Evolutionary conservation across 2,797 vertebrate genomes (phyloP), one percentile per base, ranked within the genome.

Genomic region (Muscicapa comitata): DNA sequence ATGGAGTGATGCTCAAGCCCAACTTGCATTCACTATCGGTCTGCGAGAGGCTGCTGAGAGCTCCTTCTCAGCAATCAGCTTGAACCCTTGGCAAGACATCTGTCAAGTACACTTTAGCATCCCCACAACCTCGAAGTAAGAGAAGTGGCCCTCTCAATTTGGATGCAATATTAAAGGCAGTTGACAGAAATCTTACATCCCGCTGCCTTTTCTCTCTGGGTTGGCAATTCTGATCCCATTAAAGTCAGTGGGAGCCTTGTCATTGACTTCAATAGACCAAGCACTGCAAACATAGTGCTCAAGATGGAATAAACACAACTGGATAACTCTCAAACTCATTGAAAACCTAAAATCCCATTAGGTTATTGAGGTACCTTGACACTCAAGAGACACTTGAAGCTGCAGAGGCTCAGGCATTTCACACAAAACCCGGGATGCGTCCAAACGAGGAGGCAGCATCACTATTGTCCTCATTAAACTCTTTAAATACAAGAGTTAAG

Each of bases 51-150:
- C 76, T 96, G 94, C 95, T 86, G 83, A 94, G 78, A 92, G 93
- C 82, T 89, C 55, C 89, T 89, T 78, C 91, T 84, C 92, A 93
- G 91, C 93, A 93, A 90, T 94, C 85, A 81, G 85, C 75, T 91
- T 21, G 6, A 90, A 90, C 78, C 86, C 53, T 84, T 90, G 91
- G 92, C 95, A 92, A 97, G 93, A 93, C 93, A 90, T 93, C 94
- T 91, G 83, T 95, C 96, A 96, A 82, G 72, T 76, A 70, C 47
- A 81, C 72, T 94, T 93, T 87, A 89, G 72, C 72, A 84, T 62
- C 48, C 54, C 48, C n/a, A 79, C 61, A 68, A 18, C 74, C 71
- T 55, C 31, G 1, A 91, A 95, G 80, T 58, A 95, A 91, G 81
- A 93, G 82, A 93, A 94, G 70, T 74, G 65, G 84, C 67, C 90